Conservation (phyloP, 2,888 invertebrate species). For the Eupithecia inturbata region DNA sequence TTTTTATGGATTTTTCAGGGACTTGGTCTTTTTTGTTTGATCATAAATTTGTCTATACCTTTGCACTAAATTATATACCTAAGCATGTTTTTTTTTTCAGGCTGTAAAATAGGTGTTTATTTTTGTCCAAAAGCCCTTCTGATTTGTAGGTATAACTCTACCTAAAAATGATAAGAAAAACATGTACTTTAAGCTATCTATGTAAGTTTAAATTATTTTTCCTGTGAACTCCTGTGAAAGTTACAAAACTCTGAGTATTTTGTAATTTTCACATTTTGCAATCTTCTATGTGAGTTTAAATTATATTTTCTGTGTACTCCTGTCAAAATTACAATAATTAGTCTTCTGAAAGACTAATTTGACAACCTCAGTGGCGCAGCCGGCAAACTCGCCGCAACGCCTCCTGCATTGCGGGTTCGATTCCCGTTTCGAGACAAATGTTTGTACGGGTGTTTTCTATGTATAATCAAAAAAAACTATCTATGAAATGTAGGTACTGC, state of each 20-base stretch:
- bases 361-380: background rate
- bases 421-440: background rate
- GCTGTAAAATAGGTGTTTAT: background rate
- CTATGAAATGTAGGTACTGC: background rate
- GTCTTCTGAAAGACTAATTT: too few species aligned
- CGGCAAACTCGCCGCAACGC: background rate
- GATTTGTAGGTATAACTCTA: background rate
- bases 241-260: too few species aligned
- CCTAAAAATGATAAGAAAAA: background rate
- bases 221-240: background rate
- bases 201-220: background rate
- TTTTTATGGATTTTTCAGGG: conserved; percentile 14
- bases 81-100: too few species aligned
- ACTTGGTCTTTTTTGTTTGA: background rate
- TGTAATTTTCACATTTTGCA: too few species aligned
- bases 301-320: too few species aligned
- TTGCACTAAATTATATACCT: too few species aligned
- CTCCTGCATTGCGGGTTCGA: background rate
- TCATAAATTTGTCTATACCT: background rate
- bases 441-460: background rate
- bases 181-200: background rate
- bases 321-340: too few species aligned
- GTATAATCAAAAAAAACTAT: background rate
- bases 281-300: too few species aligned
- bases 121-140: background rate